phyloP scores from a whole-genome alignment of 2,888 invertebrate species.

The Cheilosia soror region DNA sequence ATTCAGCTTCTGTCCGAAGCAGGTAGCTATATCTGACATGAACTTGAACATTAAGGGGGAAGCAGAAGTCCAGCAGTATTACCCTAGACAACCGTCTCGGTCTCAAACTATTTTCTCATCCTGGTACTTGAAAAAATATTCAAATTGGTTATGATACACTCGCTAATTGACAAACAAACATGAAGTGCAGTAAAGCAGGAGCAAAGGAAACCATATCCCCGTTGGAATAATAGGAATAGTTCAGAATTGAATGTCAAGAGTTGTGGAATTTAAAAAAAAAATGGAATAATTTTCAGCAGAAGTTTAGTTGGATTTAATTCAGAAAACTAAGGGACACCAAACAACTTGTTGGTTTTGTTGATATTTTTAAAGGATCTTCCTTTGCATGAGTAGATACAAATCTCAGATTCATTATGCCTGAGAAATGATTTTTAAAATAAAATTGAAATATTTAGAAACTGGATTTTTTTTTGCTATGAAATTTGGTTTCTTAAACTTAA shows the following conservation, averaged over 20 bases:
- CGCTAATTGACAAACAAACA: constrained; percentile 57
- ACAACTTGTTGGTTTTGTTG: no score
- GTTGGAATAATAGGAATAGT: not conserved
- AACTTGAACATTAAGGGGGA: constrained; percentile 23
- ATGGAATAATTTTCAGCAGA: no score
- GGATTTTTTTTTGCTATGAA: no score
- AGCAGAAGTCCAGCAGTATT: not conserved
- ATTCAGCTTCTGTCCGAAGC: not conserved
- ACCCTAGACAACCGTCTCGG: constrained; percentile 1
- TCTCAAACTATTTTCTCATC: constrained; percentile 29
- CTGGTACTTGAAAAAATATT: constrained; percentile 46
- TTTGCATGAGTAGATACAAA: no score
- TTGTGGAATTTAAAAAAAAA: not conserved
- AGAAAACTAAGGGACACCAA: no score
- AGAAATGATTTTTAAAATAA: no score
- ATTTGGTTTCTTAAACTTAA: no score
- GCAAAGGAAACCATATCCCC: not conserved
- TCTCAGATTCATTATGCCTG: no score
- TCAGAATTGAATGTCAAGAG: constrained; percentile 9
- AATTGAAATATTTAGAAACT: no score
- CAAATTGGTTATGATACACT: constrained; percentile 57
- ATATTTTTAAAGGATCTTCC: no score
- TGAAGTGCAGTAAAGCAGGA: not conserved
- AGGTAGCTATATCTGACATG: constrained; percentile 1
- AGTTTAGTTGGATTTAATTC: no score